Evolutionary conservation across 2,113 vertebrate species (phyloP).

Genomic region (human): DNA sequence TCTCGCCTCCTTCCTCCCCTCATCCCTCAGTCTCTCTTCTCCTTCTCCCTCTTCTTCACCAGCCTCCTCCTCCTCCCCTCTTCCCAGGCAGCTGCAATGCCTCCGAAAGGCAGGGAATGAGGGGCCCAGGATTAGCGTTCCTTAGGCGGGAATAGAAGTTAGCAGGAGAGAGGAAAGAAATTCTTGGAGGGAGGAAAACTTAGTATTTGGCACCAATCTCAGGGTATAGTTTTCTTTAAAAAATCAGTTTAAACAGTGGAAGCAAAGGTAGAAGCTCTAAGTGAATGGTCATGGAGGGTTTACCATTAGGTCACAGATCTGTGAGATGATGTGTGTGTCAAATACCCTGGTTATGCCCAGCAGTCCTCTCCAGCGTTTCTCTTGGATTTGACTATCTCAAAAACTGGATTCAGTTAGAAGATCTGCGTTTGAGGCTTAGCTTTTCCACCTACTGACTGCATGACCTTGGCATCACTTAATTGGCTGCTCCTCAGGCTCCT

Average conservation of each 20-base stretch:
- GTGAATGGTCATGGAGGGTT: not conserved
- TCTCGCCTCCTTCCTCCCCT: not conserved
- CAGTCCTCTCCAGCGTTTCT: not conserved
- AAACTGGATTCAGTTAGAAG: not conserved
- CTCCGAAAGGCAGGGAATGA: not conserved
- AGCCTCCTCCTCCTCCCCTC: not conserved
- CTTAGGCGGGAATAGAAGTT: not conserved
- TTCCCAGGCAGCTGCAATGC: not conserved
- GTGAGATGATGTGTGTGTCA: not conserved
- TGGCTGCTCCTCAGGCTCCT: not conserved
- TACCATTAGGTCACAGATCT: not conserved
- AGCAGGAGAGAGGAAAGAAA: not conserved
- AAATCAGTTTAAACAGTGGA: not conserved
- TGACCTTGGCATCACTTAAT: not conserved
- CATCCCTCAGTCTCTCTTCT: fast-evolving
- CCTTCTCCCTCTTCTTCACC: fast-evolving
- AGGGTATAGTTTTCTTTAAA: not conserved
- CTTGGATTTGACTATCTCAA: not conserved
- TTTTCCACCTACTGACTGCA: not conserved
- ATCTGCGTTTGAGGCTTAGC: not conserved
- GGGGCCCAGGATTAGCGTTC: not conserved
- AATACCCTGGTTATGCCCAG: not conserved
- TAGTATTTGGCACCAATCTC: not conserved
- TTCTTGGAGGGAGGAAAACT: not conserved
- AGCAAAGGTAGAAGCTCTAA: not conserved